phyloP scores from a whole-genome alignment of 2,113 vertebrate genomes.

The Pelecanus crispus region DNA sequence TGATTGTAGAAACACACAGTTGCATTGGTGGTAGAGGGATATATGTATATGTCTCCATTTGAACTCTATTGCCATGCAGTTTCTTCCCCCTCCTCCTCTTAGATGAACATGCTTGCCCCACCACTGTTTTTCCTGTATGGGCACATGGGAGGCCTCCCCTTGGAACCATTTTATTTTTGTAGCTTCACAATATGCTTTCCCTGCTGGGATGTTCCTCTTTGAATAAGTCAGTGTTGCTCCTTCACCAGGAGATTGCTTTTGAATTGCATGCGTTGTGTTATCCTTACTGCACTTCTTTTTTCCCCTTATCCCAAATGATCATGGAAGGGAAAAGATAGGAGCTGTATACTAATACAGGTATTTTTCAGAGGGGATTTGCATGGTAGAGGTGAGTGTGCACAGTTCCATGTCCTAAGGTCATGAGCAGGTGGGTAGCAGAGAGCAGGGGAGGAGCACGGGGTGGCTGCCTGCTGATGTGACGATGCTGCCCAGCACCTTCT shows the following conservation, averaged over 20 bases:
- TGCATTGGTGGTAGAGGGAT: neutral
- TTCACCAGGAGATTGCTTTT: neutral
- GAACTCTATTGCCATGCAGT: neutral
- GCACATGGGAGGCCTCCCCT: neutral
- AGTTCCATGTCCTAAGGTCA: fast-evolving
- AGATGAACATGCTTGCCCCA: neutral
- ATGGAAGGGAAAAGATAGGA: neutral
- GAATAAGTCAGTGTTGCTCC: neutral
- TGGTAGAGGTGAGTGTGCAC: fast-evolving
- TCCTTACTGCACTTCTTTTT: too few relatives aligned
- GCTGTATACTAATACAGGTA: neutral
- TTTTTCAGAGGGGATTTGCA: neutral
- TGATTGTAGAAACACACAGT: neutral
- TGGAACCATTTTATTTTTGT: neutral
- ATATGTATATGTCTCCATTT: neutral
- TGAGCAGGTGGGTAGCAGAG: neutral
- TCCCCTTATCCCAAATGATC: too few relatives aligned
- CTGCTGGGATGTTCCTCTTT: neutral
- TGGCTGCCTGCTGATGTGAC: neutral
- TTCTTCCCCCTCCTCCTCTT: neutral
- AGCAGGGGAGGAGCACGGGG: neutral
- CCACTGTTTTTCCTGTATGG: neutral
- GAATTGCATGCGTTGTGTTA: neutral
- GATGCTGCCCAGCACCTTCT: neutral
- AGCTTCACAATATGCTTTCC: neutral